Percentiles rank a stretch among this genome's conserved stretches.
phyloP scores from a whole-genome alignment of 2,888 invertebrate genomes.

The Parnassius glacialis region DNA sequence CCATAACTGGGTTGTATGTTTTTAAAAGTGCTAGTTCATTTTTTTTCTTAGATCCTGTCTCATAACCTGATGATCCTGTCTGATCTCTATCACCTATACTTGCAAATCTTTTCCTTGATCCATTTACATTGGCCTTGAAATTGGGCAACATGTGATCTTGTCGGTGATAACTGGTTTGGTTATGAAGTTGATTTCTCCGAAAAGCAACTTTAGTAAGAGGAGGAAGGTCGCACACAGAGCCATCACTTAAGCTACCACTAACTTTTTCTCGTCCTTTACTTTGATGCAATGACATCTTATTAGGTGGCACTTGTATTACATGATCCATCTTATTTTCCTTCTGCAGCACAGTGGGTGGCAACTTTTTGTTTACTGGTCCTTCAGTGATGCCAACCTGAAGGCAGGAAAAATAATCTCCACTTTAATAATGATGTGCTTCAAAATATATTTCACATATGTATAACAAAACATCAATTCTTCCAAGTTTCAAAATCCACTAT shows the following conservation, averaged over 20 bases:
- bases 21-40: constrained; percentile 45
- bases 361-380: constrained; percentile 74
- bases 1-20: constrained; percentile 64
- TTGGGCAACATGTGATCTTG: constrained; percentile 45
- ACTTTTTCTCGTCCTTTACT: constrained; percentile 48
- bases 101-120: constrained; percentile 51
- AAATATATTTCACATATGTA: constrained; percentile 58
- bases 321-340: constrained; percentile 60
- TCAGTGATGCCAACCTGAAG: constrained; percentile 81
- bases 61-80: constrained; percentile 62
- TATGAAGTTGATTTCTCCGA: constrained; percentile 50
- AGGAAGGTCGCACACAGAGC: constrained; percentile 61
- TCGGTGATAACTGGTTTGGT: constrained; percentile 42
- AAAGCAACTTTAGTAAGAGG: constrained; percentile 50
- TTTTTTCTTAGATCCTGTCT: constrained; percentile 56
- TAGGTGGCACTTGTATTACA: constrained; percentile 54
- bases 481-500: constrained; percentile 72
- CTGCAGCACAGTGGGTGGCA: constrained; percentile 73
- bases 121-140: constrained; percentile 46
- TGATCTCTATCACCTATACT: constrained; percentile 62
- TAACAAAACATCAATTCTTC: constrained; percentile 70
- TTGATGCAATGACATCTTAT: constrained; percentile 44
- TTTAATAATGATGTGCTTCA: constrained; percentile 78
- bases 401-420: constrained; percentile 81
- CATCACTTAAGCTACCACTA: constrained; percentile 67